These are phyloP conservation scores for Rhinatrema bivittatum DNA, from an alignment of 2,797 vertebrate genomes.

Conservation along the genomic window DNA sequence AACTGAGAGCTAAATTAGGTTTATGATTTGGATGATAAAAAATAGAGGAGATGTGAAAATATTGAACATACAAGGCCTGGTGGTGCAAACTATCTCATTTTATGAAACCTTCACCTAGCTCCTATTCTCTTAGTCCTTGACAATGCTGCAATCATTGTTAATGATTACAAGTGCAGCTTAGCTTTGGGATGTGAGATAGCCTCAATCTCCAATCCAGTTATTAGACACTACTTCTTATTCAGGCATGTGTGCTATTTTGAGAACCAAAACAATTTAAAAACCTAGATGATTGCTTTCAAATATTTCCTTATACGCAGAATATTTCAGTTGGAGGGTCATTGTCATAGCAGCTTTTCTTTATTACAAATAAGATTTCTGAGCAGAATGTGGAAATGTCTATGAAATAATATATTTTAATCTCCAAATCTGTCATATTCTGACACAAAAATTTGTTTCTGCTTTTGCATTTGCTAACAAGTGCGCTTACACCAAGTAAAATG, in stretches of 20 bases:
- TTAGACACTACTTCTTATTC: constrained; percentile 2
- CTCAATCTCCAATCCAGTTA: constrained; percentile 1
- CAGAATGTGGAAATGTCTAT: too few species aligned
- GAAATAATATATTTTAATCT: too few species aligned
- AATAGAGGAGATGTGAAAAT: not conserved
- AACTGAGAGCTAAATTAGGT: not conserved
- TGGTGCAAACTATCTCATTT: not conserved
- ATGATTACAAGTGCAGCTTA: constrained; percentile 1
- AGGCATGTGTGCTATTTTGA: constrained; percentile 8
- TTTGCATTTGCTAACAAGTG: too few species aligned
- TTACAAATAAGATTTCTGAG: too few species aligned
- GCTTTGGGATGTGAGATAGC: not conserved
- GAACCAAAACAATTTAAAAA: constrained; percentile 1
- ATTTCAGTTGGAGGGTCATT: not conserved
- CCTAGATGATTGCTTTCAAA: constrained; percentile 1
- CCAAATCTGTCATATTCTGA: too few species aligned
- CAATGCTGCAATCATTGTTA: constrained; percentile 12
- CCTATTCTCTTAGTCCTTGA: not conserved
- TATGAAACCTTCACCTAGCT: constrained; percentile 1
- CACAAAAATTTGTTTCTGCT: too few species aligned
- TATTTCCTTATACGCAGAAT: constrained; percentile 2
- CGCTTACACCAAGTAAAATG: too few species aligned
- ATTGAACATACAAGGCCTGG: not conserved
- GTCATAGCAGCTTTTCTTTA: too few species aligned
- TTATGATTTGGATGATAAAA: not conserved